phyloP scores from a whole-genome alignment of 2,797 vertebrate genomes.

The Chloroceryle amazona region DNA sequence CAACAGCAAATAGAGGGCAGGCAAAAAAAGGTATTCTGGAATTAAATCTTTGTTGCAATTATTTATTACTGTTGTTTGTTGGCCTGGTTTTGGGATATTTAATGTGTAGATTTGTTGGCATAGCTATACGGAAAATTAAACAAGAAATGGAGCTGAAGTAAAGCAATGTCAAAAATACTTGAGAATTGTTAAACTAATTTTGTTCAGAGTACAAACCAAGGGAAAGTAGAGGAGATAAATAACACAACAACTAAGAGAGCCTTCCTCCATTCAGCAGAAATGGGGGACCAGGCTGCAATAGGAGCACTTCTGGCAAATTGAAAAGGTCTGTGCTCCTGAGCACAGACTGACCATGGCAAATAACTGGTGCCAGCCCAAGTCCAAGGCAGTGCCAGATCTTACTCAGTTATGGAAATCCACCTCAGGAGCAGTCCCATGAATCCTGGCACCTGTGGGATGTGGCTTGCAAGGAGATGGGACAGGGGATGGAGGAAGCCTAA shows the following conservation, averaged over 20 bases:
- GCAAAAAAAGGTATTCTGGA: neutral
- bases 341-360: rapidly evolving
- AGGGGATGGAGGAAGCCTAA: neutral
- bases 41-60: neutral
- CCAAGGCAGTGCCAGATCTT: rapidly evolving
- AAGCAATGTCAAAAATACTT: neutral
- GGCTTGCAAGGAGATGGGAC: rapidly evolving
- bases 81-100: neutral
- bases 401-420: neutral
- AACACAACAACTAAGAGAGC: neutral
- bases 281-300: neutral
- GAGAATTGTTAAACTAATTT: neutral
- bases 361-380: neutral
- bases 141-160: neutral
- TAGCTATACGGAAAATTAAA: neutral
- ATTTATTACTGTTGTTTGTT: neutral
- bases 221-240: neutral
- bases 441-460: neutral
- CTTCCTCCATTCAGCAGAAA: neutral
- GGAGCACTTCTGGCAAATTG: neutral
- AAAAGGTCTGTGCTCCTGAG: neutral
- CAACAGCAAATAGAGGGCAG: neutral
- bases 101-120: neutral
- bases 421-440: rapidly evolving
- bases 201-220: neutral